Base-by-base conservation (phyloP, 2,113 vertebrate genomes). In the Oenanthe melanoleuca region DNA sequence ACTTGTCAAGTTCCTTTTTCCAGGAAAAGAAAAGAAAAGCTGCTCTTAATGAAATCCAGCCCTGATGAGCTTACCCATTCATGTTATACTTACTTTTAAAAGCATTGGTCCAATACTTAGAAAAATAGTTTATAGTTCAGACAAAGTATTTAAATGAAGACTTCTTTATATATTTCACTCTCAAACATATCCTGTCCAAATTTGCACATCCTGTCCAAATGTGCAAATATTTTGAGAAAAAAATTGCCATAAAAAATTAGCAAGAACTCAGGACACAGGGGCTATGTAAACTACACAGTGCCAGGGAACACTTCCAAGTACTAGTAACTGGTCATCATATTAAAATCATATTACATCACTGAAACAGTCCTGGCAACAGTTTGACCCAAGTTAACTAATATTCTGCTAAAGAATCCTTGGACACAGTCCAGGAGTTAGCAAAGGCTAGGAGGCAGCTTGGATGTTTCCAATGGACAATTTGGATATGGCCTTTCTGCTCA, bases 161-260 rank as follows among this genome's bases (percentile, higher is more conserved):
- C 57, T 91, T 85, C 28, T 84, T 44, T 49, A n/a, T 16, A 6
- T 37, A 88, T 73, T 75, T 88, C 25, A 65, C 12, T n/a, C 4
- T 75, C 50, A 80, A 88, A 82, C 34, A 37, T 37, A 37, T 37
- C 34, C 55, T 52, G n/a, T 33, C 45, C 71, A 85, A 94, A 93
- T 37, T 31, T 56, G 7, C 40, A 87, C 34, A 37, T 37, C 34
- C 55, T 52, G n/a, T 33, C 45, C 71, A 85, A 94, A 93, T 37
- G n/a, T 56, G 7, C 40, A 87, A 72, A 65, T 53, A 69, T 75
- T 96, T 75, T 0, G 2, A 57, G 37, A 80, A 93, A 45, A 37
- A 81, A 79, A 49, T 61, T 57, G 37, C 50, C 55, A 88, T 70
- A 77, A 85, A 93, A 93, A 82, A 92, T 89, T 45, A 95, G 40